Base-by-base conservation (phyloP, 2,113 vertebrate species). In the Neodon shergylaensis region DNA sequence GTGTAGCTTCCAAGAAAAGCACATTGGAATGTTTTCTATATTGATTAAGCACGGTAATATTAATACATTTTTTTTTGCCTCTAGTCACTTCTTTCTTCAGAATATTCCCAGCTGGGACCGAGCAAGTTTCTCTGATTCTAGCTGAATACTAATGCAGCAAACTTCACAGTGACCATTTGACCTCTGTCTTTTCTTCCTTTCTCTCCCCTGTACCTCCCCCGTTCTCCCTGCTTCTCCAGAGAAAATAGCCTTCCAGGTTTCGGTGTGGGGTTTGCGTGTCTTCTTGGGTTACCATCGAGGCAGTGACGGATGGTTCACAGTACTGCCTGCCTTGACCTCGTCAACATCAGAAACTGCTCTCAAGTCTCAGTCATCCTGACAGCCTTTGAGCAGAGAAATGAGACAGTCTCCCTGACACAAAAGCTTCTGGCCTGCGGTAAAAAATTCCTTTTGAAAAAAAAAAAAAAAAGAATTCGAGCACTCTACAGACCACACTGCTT, bases 281-380 rank as follows among this genome's bases (percentile, higher is more conserved):
- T 98, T 97, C 96, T 96, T 91, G 36, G 95, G 97, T 98, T 98
- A 98, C 96, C 85, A 82, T 93, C 97, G 98, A 98, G 5, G 85
- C 98, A 95, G 97, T 70, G 95, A 98, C 97, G 98, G 98, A 99
- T 98, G 98, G 98, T 98, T 98, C 96, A 85, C 97, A 97, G 98
- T 86, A 94, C 98, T 98, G 98, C 98, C 98, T 99, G 97, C 97
- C 98, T 98, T 99, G 98, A 99, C 98, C 99, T 98, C 98, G 85
- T 98, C 98, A 98, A 98, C 98, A 99, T 99, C 98, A 99, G 98
- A 99, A 98, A 98, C 97, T 97, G 98, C 98, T 99, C 98, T 99
- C 98, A 98, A 98, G 98, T 98, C 98, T 99, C 98, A 98, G 98
- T 98, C 98, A 98, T 99, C 98, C 98, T 99, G 99, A 99, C 99